phyloP scores from a whole-genome alignment of 2,888 invertebrate species.

The Leptinotarsa peninsularis region DNA sequence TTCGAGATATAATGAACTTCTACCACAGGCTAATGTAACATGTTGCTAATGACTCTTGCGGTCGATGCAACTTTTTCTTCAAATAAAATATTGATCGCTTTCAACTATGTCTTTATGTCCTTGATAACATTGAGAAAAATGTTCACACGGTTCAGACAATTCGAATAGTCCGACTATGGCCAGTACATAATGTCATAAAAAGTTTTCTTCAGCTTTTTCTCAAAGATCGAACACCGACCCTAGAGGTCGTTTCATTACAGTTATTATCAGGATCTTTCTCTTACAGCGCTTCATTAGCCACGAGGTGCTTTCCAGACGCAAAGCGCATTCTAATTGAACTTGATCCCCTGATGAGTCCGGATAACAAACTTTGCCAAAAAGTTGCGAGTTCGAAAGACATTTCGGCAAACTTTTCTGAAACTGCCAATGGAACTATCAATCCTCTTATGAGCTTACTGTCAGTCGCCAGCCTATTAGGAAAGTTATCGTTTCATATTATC shows the following conservation, averaged over 20 bases:
- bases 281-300: slow-evolving; percentile 25
- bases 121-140: no score
- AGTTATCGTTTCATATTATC: slow-evolving; percentile 17
- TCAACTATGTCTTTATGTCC: no score
- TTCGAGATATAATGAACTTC: no score
- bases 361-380: slow-evolving; percentile 28
- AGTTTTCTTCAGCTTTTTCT: neutral
- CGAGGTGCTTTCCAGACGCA: slow-evolving; percentile 17
- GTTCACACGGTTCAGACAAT: neutral
- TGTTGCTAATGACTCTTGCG: no score
- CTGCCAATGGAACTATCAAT: slow-evolving; percentile 33
- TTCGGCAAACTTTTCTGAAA: slow-evolving; percentile 29
- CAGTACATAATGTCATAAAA: no score
- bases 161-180: no score
- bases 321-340: slow-evolving; percentile 27
- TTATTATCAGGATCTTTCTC: slow-evolving; percentile 10
- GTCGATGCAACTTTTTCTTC: no score
- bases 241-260: neutral
- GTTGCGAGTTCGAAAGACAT: slow-evolving; percentile 27
- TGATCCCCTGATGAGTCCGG: slow-evolving; percentile 10
- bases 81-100: no score
- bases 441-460: slow-evolving; percentile 29
- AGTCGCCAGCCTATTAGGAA: slow-evolving; percentile 5
- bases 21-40: no score
- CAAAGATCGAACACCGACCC: neutral